Evolutionary conservation across 2,113 vertebrate genomes (phyloP).

Genomic region (Hydropotes inermis): DNA sequence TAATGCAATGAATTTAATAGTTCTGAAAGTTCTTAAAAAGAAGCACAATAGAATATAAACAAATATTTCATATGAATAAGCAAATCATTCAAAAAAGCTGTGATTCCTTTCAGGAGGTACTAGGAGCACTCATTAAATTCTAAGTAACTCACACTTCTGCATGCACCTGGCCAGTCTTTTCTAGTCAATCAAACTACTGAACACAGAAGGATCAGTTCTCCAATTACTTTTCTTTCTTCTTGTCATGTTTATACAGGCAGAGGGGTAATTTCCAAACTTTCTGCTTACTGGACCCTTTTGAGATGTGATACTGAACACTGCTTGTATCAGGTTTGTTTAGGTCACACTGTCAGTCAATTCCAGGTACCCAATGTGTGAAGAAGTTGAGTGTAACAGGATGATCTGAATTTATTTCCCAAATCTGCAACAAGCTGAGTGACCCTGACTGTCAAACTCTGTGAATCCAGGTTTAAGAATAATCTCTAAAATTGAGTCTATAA

Average conservation of each 20-base stretch:
- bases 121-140: neutral
- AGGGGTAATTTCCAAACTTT: neutral
- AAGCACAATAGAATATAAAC: neutral
- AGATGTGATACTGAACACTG: neutral
- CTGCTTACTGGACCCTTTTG: neutral
- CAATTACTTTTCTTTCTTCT: neutral
- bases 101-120: neutral
- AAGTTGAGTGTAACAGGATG: neutral
- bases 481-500: neutral
- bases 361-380: neutral
- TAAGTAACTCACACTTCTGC: neutral
- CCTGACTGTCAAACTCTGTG: neutral
- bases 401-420: neutral
- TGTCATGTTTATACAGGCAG: neutral
- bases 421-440: neutral
- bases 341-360: neutral
- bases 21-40: constrained; percentile 1
- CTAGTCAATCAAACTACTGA: neutral
- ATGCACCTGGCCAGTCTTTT: neutral
- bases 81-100: neutral
- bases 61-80: neutral
- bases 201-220: neutral
- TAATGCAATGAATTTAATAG: neutral
- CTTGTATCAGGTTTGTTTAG: neutral
- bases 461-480: constrained; percentile 8